Conservation (phyloP, 2,888 invertebrate genomes). For the Pandemis heparana region DNA sequence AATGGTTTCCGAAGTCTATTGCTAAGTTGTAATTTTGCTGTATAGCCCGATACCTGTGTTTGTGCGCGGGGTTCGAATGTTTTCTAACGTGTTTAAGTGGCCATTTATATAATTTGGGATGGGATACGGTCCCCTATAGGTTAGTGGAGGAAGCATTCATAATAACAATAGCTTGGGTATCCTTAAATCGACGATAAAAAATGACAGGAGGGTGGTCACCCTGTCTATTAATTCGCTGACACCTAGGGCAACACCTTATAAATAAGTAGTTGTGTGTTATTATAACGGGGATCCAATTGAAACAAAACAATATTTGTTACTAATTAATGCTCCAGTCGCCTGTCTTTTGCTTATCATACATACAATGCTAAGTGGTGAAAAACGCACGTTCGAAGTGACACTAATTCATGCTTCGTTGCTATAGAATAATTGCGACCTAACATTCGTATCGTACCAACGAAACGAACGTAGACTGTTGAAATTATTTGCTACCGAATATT, state of each 20-base stretch:
- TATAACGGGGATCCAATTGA: neutral
- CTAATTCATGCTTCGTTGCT: neutral
- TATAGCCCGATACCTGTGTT: slow-evolving; percentile 11
- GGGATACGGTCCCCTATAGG: slow-evolving; percentile 6
- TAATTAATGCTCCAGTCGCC: neutral
- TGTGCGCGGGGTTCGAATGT: slow-evolving; percentile 16
- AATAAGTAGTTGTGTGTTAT: neutral
- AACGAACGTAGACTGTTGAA: slow-evolving; percentile 1
- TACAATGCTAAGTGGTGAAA: neutral
- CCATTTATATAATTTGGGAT: slow-evolving; percentile 17
- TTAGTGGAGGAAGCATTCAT: slow-evolving; percentile 11
- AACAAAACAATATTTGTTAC: neutral
- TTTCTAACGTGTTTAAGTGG: slow-evolving; percentile 23
- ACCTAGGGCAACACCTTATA: neutral
- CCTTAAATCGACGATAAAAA: slow-evolving; percentile 22
- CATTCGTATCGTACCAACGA: neutral
- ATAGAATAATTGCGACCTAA: slow-evolving; percentile 13
- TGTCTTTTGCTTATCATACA: neutral
- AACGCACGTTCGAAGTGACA: neutral
- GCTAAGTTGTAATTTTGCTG: slow-evolving; percentile 30
- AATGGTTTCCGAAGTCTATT: slow-evolving; percentile 48
- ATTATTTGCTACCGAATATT: neutral
- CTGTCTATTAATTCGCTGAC: neutral
- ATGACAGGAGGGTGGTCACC: slow-evolving; percentile 10
- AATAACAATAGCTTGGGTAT: slow-evolving; percentile 18